Conservation (phyloP, 2,113 vertebrate genomes). For the Nothobranchius kuhntae region DNA sequence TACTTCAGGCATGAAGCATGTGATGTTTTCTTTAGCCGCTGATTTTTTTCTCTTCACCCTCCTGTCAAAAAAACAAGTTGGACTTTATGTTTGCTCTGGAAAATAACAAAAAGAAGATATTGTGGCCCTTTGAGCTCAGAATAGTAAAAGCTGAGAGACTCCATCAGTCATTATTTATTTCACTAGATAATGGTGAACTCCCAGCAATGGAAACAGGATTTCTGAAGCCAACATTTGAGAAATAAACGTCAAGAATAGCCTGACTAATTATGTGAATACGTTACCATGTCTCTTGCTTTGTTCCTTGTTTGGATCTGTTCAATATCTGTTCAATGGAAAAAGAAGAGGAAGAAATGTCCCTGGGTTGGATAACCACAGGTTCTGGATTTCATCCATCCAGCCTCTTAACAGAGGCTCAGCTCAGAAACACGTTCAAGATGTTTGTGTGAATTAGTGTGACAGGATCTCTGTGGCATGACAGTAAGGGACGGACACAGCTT, state of each 20-base stretch:
- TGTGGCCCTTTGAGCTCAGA: constrained; percentile 1
- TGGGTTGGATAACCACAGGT: not conserved
- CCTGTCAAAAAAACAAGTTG: not conserved
- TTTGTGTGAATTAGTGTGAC: constrained; percentile 7
- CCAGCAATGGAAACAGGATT: not conserved
- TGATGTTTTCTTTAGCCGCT: constrained; percentile 32
- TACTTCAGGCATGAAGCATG: not conserved
- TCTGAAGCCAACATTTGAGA: constrained; percentile 34
- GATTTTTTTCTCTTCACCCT: constrained; percentile 16
- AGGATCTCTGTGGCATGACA: not conserved
- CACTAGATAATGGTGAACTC: not conserved
- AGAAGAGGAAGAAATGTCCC: not conserved
- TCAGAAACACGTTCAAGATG: constrained; percentile 33
- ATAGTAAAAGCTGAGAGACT: not conserved
- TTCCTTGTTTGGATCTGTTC: not conserved
- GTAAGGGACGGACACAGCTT: not conserved
- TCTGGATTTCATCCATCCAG: constrained; percentile 19
- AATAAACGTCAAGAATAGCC: not conserved
- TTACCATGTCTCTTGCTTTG: not conserved
- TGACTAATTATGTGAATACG: not conserved
- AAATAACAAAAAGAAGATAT: not conserved
- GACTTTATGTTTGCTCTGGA: not conserved
- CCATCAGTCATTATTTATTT: constrained; percentile 1
- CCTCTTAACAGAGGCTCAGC: not conserved
- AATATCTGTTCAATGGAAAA: not conserved